Base-by-base conservation (phyloP, 1,140 invertebrate genomes). In the Drosophila santomea region DNA sequence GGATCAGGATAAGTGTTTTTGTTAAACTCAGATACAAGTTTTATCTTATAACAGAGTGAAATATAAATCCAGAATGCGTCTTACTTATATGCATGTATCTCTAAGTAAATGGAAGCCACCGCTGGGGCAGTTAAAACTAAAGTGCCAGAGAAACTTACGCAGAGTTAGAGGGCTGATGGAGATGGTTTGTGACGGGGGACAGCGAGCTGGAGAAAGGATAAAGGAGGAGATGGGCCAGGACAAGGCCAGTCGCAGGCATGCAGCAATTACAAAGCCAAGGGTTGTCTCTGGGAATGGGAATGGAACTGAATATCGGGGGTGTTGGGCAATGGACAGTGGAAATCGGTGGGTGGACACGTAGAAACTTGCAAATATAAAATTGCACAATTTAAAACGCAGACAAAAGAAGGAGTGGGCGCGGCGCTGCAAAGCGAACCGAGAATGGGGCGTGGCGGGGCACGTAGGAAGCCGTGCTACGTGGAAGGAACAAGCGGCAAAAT, bases 341-440 rank as follows among this genome's bases (percentile, higher is more conserved):
- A 4, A 4, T 4, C 25, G 25, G 25, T 15, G 58, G 58, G 57
- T n/a, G 38, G 44, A 23, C 76, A 72, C 77, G 83, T 74, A 80
- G 76, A 90, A 83, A 84, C 85, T 90, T 89, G 85, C 76, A 63
- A 89, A 90, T 89, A 90, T 90, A 85, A 89, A 89, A 89, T 89
- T 89, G 84, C 84, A 90, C 84, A 89, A 80, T 89, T 88, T 88
- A 90, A 85, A 88, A 76, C 44, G 62, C 62, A 86, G 74, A 88
- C 79, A 72, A 60, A 62, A 57, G 67, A 72, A 28, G 52, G 44
- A 47, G 64, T 71, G 54, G n/a, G 47, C 25, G 51, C 43, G 68
- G 38, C 62, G 35, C 20, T 20, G 20, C 20, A 20, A 25, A 4
- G 56, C 25, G 54, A 8, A 48, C 28, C 12, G 25, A 10, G 11